Evolutionary conservation across 2,888 invertebrate genomes (phyloP), one percentile per base, ranked within the genome.

Genomic region (Heteropelma amictum): DNA sequence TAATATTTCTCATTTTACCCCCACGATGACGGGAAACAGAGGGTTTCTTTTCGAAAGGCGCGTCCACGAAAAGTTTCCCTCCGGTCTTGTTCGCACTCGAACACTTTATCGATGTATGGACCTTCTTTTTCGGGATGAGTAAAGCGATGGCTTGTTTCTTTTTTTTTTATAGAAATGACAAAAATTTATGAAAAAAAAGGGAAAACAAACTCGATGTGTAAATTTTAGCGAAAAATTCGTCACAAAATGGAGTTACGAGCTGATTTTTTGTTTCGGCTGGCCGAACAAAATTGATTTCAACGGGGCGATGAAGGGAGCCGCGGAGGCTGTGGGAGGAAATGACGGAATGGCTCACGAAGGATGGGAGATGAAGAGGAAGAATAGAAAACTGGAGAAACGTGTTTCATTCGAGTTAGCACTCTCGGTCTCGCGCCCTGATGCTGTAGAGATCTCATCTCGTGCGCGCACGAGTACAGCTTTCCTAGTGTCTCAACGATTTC

Each of bases 221-320:
- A 61, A 67, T 40, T 53, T 28, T n/a, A n/a, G 47, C 56, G 40
- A 56, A 67, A 68, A 56, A 75, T 75, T 71, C 56, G 67, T 63
- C 72, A 63, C 72, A 51, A 76, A 64, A 61, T 60, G 77, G 76
- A 77, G 76, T 76, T 76, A 76, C 72, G 70, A n/a, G n/a, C n/a
- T n/a, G n/a, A n/a, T n/a, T n/a, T n/a, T n/a, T n/a, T n/a, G n/a
- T n/a, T n/a, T n/a, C 72, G 77, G 73, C 77, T 75, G 76, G 77
- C 73, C 77, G 76, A 77, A 73, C 73, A 67, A 77, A 77, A 77
- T 77, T 77, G 77, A 77, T 77, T 77, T 77, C 67, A 61, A 76
- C 60, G 54, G 69, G 65, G 65, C 26, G 19, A 23, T 19, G 61
- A 54, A 45, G 42, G 54, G 54, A 6, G 38, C 26, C 19, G 28